A percentile compares a stretch with the other conserved stretches of the same genome.
phyloP scores from a whole-genome alignment of 2,797 vertebrate genomes.

The Pseudotriccus pelzelni region DNA sequence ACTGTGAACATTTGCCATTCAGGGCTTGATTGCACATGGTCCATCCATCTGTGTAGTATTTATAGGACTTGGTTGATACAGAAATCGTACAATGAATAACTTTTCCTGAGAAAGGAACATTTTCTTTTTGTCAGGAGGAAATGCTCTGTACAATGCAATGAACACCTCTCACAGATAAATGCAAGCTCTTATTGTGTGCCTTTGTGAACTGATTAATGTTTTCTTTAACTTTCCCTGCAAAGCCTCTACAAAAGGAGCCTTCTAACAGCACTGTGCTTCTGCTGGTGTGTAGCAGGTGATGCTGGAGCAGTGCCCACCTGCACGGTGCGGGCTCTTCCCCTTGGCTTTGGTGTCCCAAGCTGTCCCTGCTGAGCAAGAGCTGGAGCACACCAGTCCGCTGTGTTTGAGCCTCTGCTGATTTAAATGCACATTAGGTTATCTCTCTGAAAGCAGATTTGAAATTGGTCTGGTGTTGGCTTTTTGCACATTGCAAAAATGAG shows the following conservation, averaged over 20 bases:
- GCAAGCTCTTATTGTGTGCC: neutral
- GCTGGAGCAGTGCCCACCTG: neutral
- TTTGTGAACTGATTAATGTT: neutral
- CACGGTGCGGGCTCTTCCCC: fast-evolving
- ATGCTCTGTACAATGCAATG: neutral
- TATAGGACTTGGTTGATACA: neutral
- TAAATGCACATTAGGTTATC: neutral
- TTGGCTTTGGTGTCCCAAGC: fast-evolving
- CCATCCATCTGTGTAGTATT: neutral
- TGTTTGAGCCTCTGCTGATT: neutral
- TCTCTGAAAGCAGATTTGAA: neutral
- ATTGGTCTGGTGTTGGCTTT: neutral
- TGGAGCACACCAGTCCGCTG: neutral
- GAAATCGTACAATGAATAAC: neutral
- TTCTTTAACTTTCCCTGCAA: neutral
- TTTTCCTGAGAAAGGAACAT: neutral
- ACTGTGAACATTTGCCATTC: conserved; percentile 21
- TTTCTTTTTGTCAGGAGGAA: neutral
- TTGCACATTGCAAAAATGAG: neutral
- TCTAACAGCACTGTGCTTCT: neutral
- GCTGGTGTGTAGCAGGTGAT: neutral
- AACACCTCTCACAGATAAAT: neutral
- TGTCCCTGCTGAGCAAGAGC: neutral
- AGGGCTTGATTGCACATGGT: neutral
- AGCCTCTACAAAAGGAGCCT: neutral